A percentile compares a stretch with the other conserved stretches of the same genome.
These are phyloP conservation scores for Lamellibrachia columna DNA, from an alignment of 2,888 invertebrate genomes.

Conservation along the genomic window DNA sequence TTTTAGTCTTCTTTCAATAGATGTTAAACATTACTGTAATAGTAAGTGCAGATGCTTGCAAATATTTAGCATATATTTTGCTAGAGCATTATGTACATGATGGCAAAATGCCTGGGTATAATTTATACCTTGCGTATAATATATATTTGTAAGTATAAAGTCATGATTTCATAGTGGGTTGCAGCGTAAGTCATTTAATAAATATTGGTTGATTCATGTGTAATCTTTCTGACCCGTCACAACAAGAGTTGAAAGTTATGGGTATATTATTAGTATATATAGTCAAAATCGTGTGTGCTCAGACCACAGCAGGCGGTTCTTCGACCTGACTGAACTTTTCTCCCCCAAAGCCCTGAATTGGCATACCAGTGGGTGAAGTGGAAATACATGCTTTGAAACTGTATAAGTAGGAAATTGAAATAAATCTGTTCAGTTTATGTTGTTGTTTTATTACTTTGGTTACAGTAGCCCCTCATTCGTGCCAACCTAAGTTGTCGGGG, in stretches of 20 bases:
- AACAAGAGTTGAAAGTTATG: neutral
- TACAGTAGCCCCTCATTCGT: too few relatives aligned
- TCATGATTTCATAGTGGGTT: neutral
- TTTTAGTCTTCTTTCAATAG: slow-evolving; percentile 6
- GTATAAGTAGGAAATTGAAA: slow-evolving; percentile 16
- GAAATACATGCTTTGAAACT: slow-evolving; percentile 6
- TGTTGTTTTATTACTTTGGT: too few relatives aligned
- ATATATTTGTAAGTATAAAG: neutral
- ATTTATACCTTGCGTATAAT: slow-evolving; percentile 16
- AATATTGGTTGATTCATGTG: neutral
- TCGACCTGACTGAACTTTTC: neutral
- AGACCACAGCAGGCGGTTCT: neutral
- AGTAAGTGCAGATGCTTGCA: neutral
- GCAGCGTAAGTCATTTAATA: neutral
- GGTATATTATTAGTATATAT: neutral
- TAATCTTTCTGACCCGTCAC: neutral
- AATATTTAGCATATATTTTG: slow-evolving; percentile 16
- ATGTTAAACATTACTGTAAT: neutral
- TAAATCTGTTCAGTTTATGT: neutral
- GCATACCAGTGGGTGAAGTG: neutral
- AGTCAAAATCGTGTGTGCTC: neutral
- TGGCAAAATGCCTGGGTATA: slow-evolving; percentile 5
- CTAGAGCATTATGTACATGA: neutral
- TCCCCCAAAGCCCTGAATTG: neutral
- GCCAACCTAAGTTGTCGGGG: too few relatives aligned